These are phyloP conservation scores for Nephrotoma guestfalica DNA, from an alignment of 2,888 invertebrate species.

Conservation along the genomic window DNA sequence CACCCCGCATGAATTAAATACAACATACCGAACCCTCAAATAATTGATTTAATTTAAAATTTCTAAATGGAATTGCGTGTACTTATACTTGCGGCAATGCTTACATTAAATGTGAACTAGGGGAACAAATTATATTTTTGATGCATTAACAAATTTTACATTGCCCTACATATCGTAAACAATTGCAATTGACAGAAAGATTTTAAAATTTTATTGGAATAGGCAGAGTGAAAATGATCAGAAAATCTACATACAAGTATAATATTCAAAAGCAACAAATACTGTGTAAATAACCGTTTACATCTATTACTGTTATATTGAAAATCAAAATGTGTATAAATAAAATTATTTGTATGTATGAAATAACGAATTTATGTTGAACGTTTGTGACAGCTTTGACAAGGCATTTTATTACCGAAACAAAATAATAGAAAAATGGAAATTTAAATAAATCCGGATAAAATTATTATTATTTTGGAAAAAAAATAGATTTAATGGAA, in stretches of 20 bases:
- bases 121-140: too few relatives aligned
- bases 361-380: background rate
- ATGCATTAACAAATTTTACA: too few relatives aligned
- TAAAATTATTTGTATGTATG: background rate
- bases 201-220: background rate
- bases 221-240: background rate
- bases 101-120: too few relatives aligned
- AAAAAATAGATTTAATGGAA: background rate
- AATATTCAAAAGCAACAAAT: background rate
- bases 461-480: background rate
- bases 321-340: background rate
- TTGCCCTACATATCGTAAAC: too few relatives aligned
- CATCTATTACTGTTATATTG: background rate
- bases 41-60: too few relatives aligned
- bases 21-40: too few relatives aligned
- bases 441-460: background rate
- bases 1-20: too few relatives aligned
- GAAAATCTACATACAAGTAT: background rate
- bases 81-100: too few relatives aligned
- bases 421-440: background rate
- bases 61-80: too few relatives aligned
- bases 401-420: background rate
- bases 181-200: too few relatives aligned
- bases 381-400: background rate
- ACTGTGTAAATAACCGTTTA: background rate